Conservation (phyloP, 2,888 invertebrate genomes). For the Ariolimax columbianus region DNA sequence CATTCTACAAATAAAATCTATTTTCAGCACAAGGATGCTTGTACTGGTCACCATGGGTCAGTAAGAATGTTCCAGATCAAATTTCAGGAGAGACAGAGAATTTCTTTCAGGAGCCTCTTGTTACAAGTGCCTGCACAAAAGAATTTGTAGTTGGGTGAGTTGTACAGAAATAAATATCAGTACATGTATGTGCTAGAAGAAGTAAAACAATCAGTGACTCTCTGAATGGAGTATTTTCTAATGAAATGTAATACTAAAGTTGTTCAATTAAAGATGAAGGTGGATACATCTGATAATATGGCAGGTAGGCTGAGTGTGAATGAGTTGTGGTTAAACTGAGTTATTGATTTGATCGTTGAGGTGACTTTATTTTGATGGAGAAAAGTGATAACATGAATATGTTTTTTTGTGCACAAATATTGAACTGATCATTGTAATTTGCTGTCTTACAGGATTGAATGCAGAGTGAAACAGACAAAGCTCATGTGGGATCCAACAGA, state of each 20-base stretch:
- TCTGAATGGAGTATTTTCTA: neutral
- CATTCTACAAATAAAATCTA: neutral
- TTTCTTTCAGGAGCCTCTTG: conserved; percentile 35
- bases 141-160: conserved; percentile 44
- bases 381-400: neutral
- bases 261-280: neutral
- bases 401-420: neutral
- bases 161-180: neutral
- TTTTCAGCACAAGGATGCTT: conserved; percentile 56
- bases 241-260: neutral
- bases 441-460: conserved; percentile 45
- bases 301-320: neutral
- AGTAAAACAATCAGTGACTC: neutral
- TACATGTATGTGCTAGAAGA: neutral
- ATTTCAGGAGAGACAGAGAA: conserved; percentile 34
- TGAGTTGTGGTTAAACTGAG: neutral
- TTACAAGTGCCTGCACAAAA: conserved; percentile 38
- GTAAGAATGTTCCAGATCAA: conserved; percentile 53
- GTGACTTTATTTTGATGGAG: neutral
- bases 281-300: neutral
- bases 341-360: neutral
- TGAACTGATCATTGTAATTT: neutral
- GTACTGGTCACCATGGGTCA: conserved; percentile 73
- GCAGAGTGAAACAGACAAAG: conserved; percentile 30
- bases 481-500: conserved; percentile 38